Base-by-base conservation (phyloP, 2,888 invertebrate genomes). In the Agrenia bidenticulata region DNA sequence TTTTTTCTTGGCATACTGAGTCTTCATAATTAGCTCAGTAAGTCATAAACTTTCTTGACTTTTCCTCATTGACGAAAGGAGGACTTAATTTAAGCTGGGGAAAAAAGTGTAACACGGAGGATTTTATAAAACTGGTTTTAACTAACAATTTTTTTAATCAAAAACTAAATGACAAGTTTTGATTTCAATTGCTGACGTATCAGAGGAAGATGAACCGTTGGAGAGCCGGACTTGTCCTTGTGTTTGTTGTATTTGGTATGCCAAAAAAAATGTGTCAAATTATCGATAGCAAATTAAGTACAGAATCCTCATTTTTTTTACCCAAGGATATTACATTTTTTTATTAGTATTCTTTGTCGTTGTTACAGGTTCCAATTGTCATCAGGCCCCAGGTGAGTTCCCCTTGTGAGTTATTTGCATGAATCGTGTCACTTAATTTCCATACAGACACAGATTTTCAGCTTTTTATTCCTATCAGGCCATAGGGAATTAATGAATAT, bases 331-430 rank as follows among this genome's bases (percentile, higher is more conserved):
- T 39, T 9, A 11, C 39, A 39, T n/a, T n/a, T n/a, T n/a, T n/a
- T n/a, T n/a, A 45, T 56, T 26, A 24, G 27, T 58, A 53, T 60
- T 32, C 61, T 27, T 59, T 60, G 21, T 51, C 5, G 21, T 51
- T 32, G 4, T 67, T 63, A 11, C 67, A 75, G 75, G 75, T 21
- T 65, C 73, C n/a, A 49, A 73, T 41, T 75, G 75, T 60, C 75
- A 75, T 66, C 75, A 75, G 61, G 75, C 75, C 23, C 75, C 75
- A 67, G 75, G 75, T 75, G 63, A 73, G 61, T 51, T 17, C 5
- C 13, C n/a, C n/a, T n/a, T n/a, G n/a, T n/a, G n/a, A n/a, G n/a
- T n/a, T 32, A 32, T 32, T 32, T 32, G 11, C 11, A 32, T 32
- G 11, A 4, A 11, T 32, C 32, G 5, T 32, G 32, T 32, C 32